These are phyloP conservation scores for Odontesthes bonariensis DNA, from an alignment of 2,113 vertebrate genomes.

Conservation along the genomic window DNA sequence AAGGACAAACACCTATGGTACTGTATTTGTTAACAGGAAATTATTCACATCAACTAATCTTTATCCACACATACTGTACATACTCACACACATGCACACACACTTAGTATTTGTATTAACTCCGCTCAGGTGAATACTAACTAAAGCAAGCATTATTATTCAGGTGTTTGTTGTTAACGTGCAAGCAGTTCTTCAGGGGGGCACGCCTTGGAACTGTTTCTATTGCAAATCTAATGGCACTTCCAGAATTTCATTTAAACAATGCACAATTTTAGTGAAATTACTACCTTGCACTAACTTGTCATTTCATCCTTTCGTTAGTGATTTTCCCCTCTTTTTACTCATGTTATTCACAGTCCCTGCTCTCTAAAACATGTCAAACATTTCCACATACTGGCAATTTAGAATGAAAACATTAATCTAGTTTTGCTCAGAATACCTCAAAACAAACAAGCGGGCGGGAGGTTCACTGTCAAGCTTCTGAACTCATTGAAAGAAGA, in stretches of 20 bases:
- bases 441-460: conserved; percentile 16
- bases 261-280: conserved; percentile 22
- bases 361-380: neutral
- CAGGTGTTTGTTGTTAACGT: conserved; percentile 6
- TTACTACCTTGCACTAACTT: conserved; percentile 36
- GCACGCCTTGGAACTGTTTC: neutral
- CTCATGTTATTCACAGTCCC: neutral
- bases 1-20: conserved; percentile 30
- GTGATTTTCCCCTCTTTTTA: neutral
- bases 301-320: conserved; percentile 17
- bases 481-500: conserved; percentile 8
- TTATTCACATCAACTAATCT: neutral
- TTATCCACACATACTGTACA: neutral
- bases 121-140: conserved; percentile 25
- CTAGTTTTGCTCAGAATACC: conserved; percentile 30
- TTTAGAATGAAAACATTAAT: conserved; percentile 20
- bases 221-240: neutral
- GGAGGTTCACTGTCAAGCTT: conserved; percentile 13
- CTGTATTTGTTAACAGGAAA: conserved; percentile 29
- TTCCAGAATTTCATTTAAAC: conserved; percentile 8
- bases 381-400: conserved; percentile 7
- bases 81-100: conserved; percentile 3
- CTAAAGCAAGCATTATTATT: conserved; percentile 5
- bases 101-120: neutral
- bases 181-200: neutral